A percentile compares a stretch with the other conserved stretches of the same genome.
phyloP scores from a whole-genome alignment of 2,797 vertebrate species.

The Florisuga fusca region DNA sequence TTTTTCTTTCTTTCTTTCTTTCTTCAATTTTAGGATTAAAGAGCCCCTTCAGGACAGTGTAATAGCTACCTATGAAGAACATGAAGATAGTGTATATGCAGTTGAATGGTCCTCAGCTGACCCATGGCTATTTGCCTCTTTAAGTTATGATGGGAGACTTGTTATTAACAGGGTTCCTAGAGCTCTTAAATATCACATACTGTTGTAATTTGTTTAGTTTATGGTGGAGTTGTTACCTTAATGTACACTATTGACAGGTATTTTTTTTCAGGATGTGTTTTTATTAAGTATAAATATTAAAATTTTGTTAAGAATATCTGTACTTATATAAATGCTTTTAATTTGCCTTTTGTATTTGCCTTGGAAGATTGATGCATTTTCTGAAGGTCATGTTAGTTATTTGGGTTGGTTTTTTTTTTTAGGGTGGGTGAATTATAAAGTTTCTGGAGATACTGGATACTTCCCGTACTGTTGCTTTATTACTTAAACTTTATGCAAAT shows the following conservation, averaged over 20 bases:
- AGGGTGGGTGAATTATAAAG: background rate
- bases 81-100: constrained; percentile 97
- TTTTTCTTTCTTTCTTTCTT: background rate
- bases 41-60: constrained; percentile 95
- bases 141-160: constrained; percentile 96
- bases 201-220: constrained; percentile 84
- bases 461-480: background rate
- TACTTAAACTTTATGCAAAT: background rate
- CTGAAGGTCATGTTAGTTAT: background rate
- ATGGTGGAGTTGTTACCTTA: constrained; percentile 47
- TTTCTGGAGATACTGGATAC: background rate
- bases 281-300: constrained; percentile 64
- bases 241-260: constrained; percentile 58
- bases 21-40: constrained; percentile 82
- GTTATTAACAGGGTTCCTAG: constrained; percentile 97
- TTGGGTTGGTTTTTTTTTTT: background rate
- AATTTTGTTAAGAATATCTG: background rate
- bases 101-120: constrained; percentile 98
- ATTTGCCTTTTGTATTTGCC: constrained; percentile 8
- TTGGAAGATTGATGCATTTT: background rate
- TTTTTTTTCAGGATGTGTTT: constrained; percentile 27
- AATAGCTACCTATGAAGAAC: constrained; percentile 96
- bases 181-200: constrained; percentile 94
- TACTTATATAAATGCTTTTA: constrained; percentile 24
- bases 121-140: constrained; percentile 96